A percentile compares a stretch with the other conserved stretches of the same genome.
Conservation (phyloP, 2,797 vertebrate species). For the Onychomys leucogaster region DNA sequence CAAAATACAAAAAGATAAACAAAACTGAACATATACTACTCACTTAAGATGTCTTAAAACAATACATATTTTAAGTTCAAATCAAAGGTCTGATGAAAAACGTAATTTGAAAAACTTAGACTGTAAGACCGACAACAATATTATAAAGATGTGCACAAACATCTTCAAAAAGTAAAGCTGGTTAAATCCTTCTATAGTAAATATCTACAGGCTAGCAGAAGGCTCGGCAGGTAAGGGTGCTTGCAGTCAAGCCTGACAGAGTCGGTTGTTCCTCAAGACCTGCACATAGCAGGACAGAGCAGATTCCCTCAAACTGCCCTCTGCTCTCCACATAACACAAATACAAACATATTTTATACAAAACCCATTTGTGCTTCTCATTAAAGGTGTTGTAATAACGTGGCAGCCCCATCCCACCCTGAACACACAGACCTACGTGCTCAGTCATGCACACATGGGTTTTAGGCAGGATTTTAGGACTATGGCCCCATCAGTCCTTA, state of each 20-base stretch:
- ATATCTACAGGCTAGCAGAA: background rate
- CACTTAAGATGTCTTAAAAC: slow-evolving; percentile 50
- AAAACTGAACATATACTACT: slow-evolving; percentile 39
- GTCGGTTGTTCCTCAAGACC: background rate
- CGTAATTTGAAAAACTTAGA: background rate
- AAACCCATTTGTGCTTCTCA: background rate
- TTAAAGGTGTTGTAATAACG: slow-evolving; percentile 7
- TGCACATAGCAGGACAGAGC: background rate
- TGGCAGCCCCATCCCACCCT: background rate
- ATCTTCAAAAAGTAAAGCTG: background rate
- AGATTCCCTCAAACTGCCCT: background rate
- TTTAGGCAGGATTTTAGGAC: background rate
- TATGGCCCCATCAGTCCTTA: background rate
- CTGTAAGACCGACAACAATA: background rate
- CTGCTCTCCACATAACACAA: background rate
- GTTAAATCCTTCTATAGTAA: background rate
- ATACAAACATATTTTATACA: background rate
- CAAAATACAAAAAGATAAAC: slow-evolving; percentile 22
- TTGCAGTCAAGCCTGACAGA: background rate
- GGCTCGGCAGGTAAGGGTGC: background rate
- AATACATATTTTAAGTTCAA: slow-evolving; percentile 1
- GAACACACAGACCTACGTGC: background rate
- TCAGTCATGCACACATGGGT: background rate
- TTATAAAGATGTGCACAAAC: background rate
- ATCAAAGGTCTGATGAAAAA: slow-evolving; percentile 35